Evolutionary conservation across 2,113 vertebrate genomes (phyloP).

Genomic region (Otolemur garnettii): DNA sequence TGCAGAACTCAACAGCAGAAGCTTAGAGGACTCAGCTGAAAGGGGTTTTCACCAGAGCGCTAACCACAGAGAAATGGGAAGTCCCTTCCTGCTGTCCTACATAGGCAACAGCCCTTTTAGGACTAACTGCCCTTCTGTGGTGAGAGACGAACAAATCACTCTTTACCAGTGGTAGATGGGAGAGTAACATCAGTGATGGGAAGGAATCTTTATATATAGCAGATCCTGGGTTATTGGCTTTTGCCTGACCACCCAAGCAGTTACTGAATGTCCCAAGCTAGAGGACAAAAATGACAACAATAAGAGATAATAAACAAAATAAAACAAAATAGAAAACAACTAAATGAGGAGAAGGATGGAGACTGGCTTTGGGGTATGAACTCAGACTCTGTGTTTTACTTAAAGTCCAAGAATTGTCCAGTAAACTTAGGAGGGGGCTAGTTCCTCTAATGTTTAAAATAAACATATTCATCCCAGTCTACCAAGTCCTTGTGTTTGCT

Average conservation of each 20-base stretch:
- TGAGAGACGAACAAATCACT: neutral
- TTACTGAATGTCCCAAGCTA: neutral
- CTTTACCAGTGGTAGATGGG: neutral
- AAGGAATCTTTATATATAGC: no score
- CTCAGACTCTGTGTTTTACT: neutral
- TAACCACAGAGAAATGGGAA: neutral
- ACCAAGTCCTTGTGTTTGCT: neutral
- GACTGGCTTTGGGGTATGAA: neutral
- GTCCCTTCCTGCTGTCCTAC: rapidly evolving
- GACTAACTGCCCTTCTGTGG: neutral
- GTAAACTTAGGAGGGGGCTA: neutral
- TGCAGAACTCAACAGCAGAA: neutral
- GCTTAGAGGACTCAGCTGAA: neutral
- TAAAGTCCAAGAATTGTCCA: no score
- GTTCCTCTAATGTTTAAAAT: constrained; percentile 15
- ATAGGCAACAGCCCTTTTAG: neutral
- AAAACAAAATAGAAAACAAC: neutral
- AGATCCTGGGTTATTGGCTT: neutral
- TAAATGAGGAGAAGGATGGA: neutral
- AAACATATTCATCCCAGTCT: neutral
- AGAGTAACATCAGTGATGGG: neutral
- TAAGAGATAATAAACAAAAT: no score
- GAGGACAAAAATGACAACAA: neutral
- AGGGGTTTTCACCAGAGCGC: neutral
- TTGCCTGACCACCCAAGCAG: neutral